phyloP scores from a whole-genome alignment of 2,888 invertebrate genomes.

The Lepidochrysops patricia region DNA sequence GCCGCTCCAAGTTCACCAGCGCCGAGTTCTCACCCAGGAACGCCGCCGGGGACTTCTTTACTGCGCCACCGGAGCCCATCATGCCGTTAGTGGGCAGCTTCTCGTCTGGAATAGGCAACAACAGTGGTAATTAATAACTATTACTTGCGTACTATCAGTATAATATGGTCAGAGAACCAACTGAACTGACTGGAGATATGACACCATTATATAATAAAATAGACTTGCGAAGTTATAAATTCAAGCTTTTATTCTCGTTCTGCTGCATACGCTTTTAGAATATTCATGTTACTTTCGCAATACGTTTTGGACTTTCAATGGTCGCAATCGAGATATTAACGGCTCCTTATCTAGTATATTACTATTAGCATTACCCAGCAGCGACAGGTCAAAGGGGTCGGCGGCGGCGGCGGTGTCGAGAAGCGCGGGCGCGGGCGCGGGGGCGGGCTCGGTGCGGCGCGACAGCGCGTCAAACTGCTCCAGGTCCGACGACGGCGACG shows the following conservation, averaged over 20 bases:
- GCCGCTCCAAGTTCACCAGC: conserved; percentile 97
- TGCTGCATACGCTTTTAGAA: no score
- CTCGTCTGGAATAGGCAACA: conserved; percentile 53
- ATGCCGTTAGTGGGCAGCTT: conserved; percentile 57
- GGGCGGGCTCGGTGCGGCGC: conserved; percentile 79
- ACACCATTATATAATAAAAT: no score
- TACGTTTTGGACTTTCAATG: no score
- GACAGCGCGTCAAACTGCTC: conserved; percentile 92
- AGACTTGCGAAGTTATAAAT: no score
- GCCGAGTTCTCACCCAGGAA: conserved; percentile 98
- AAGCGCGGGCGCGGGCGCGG: conserved; percentile 53
- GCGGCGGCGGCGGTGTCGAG: conserved; percentile 31
- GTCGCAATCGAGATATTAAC: no score
- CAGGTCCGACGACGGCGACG: conserved; percentile 78
- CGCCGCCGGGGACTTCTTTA: conserved; percentile 94
- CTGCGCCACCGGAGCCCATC: conserved; percentile 58
- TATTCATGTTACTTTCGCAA: no score
- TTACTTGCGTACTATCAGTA: no score
- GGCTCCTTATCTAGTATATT: no score
- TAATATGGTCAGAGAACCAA: no score
- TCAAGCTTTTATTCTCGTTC: no score
- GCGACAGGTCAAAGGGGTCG: conserved; percentile 82
- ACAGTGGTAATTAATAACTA: background rate
- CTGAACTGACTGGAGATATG: no score
- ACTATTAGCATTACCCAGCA: conserved; percentile 60